These are phyloP conservation scores for Channa argus DNA, from an alignment of 2,113 vertebrate genomes.

Conservation along the genomic window DNA sequence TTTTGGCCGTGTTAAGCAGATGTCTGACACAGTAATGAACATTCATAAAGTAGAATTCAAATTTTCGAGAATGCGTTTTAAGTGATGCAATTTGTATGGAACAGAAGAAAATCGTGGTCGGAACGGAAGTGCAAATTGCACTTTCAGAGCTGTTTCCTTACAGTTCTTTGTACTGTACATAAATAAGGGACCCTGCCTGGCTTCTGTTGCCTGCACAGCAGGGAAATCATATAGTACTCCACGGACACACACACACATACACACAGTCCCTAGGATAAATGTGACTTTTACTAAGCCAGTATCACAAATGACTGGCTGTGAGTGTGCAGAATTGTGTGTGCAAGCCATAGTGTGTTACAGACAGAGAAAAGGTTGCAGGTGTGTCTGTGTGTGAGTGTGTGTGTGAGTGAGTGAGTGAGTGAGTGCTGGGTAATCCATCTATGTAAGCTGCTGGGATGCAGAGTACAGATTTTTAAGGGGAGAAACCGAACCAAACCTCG, in stretches of 20 bases:
- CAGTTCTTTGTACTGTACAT: conserved; percentile 4
- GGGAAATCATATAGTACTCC: conserved; percentile 14
- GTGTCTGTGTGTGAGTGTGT: conserved; percentile 20
- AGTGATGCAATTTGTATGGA: neutral
- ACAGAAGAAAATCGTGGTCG: neutral
- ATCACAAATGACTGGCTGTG: conserved; percentile 22
- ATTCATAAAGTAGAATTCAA: neutral
- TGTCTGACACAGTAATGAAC: neutral
- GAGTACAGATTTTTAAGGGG: conserved; percentile 39
- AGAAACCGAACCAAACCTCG: conserved; percentile 37
- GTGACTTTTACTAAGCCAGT: conserved; percentile 32
- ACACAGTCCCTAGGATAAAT: conserved; percentile 31
- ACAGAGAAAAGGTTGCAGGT: conserved; percentile 14
- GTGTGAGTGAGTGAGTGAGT: conserved; percentile 5
- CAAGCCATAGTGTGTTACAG: conserved; percentile 5
- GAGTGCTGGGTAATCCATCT: conserved; percentile 49
- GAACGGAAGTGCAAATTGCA: neutral
- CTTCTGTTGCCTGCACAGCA: conserved; percentile 15
- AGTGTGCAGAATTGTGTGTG: conserved; percentile 18
- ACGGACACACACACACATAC: neutral
- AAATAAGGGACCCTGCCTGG: neutral
- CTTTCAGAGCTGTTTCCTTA: neutral
- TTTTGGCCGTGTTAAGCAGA: neutral
- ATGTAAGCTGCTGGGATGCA: conserved; percentile 49
- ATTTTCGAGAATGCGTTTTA: neutral